Conservation (phyloP, 2,888 invertebrate species). For the Drosophila emarginata region DNA sequence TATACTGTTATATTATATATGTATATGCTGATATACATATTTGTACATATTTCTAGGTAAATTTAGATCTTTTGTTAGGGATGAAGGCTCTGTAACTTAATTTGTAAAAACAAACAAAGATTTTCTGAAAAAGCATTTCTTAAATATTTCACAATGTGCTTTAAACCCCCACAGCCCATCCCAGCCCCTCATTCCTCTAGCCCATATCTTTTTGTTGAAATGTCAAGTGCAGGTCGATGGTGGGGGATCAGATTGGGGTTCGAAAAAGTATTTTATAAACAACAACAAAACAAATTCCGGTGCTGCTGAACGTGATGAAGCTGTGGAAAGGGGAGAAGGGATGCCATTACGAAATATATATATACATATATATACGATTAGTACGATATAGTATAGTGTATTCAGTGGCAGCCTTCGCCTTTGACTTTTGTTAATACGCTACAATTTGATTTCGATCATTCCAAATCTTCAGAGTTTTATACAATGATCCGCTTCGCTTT, state of each 20-base stretch:
- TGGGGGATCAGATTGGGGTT: conserved; percentile 33
- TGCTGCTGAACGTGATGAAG: not conserved
- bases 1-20: no score
- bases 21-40: no score
- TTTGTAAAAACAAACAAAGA: conserved; percentile 51
- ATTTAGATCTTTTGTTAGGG: conserved; percentile 18
- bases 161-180: not conserved
- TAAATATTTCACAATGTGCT: conserved; percentile 68
- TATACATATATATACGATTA: conserved; percentile 1
- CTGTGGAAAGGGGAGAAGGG: not conserved
- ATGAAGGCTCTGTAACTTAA: conserved; percentile 24
- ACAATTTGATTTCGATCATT: conserved; percentile 3
- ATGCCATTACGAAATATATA: conserved; percentile 43
- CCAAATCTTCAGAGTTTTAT: conserved; percentile 22
- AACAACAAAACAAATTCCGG: conserved; percentile 12
- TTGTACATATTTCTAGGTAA: not conserved
- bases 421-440: conserved; percentile 51
- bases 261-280: conserved; percentile 27
- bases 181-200: not conserved
- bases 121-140: conserved; percentile 50
- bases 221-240: conserved; percentile 65
- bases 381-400: not conserved
- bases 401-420: conserved; percentile 58
- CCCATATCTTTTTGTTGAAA: conserved; percentile 71
- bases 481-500: conserved; percentile 26